A percentile compares a stretch with the other conserved stretches of the same genome.
Evolutionary conservation across 2,797 vertebrate species (phyloP).

Genomic region (Ptychobarbus kaznakovi): DNA sequence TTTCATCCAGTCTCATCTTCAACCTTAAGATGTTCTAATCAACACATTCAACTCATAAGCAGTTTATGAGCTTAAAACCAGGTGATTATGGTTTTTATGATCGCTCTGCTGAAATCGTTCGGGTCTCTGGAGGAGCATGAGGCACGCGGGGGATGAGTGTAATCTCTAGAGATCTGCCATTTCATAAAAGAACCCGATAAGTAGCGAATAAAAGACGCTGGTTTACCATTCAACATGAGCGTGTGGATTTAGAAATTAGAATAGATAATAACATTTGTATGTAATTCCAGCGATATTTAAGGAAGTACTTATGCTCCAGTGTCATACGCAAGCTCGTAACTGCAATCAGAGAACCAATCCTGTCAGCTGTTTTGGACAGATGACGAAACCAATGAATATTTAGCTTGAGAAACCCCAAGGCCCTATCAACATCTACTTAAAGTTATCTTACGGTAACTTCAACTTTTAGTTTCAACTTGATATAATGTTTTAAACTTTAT

Average conservation of each 20-base stretch:
- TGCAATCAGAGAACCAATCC: not conserved
- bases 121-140: constrained; percentile 62
- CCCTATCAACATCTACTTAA: not conserved
- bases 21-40: constrained; percentile 87
- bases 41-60: constrained; percentile 88
- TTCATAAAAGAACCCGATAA: constrained; percentile 40
- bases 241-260: constrained; percentile 27
- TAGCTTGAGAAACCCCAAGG: not conserved
- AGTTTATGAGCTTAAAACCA: constrained; percentile 89
- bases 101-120: constrained; percentile 74
- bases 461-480: not conserved
- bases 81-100: constrained; percentile 79
- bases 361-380: constrained; percentile 7
- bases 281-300: constrained; percentile 7
- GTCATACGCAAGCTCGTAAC: not conserved
- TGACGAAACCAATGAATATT: constrained; percentile 2
- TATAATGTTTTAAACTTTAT: not conserved
- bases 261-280: constrained; percentile 20
- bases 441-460: not conserved
- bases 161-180: constrained; percentile 54
- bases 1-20: constrained; percentile 87
- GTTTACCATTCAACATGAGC: constrained; percentile 7
- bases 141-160: constrained; percentile 56
- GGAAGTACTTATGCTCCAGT: not conserved
- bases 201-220: constrained; percentile 20